A percentile compares a stretch with the other conserved stretches of the same genome.
phyloP scores from a whole-genome alignment of 2,797 vertebrate genomes.

The Falco concolor region DNA sequence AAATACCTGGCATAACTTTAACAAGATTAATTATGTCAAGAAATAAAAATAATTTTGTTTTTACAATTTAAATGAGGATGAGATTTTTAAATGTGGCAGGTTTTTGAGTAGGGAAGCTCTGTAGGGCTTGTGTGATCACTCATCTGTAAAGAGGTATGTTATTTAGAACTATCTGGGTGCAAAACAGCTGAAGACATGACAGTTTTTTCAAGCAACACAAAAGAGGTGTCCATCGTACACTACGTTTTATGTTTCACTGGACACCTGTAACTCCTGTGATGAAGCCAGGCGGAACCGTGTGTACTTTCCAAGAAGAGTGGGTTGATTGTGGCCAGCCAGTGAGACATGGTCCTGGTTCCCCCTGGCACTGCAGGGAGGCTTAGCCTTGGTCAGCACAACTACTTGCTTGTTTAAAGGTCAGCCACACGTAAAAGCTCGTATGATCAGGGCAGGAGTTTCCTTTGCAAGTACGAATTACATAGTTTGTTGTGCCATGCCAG shows the following conservation, averaged over 20 bases:
- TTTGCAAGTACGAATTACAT: not conserved
- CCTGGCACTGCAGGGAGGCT: rapidly evolving
- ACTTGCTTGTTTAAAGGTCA: not conserved
- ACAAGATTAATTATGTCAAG: not conserved
- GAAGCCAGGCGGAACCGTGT: not conserved
- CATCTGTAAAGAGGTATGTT: not conserved
- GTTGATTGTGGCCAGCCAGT: not conserved
- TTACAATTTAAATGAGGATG: not conserved
- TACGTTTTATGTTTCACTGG: not conserved
- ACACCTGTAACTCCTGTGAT: not conserved
- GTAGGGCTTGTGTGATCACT: not conserved
- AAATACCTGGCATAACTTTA: not conserved
- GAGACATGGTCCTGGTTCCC: rapidly evolving
- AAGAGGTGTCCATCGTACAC: not conserved
- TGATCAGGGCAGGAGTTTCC: not conserved
- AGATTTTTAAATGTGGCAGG: not conserved
- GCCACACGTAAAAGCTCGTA: not conserved
- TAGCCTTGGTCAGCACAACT: not conserved
- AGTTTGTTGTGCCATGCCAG: not conserved
- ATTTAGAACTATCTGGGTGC: not conserved
- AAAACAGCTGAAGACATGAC: not conserved
- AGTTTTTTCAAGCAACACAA: not conserved
- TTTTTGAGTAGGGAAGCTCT: not conserved
- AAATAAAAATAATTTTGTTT: not conserved
- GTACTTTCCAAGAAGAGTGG: not conserved